Conservation (phyloP, 2,888 invertebrate species). For the Blastobasis lacticolella region DNA sequence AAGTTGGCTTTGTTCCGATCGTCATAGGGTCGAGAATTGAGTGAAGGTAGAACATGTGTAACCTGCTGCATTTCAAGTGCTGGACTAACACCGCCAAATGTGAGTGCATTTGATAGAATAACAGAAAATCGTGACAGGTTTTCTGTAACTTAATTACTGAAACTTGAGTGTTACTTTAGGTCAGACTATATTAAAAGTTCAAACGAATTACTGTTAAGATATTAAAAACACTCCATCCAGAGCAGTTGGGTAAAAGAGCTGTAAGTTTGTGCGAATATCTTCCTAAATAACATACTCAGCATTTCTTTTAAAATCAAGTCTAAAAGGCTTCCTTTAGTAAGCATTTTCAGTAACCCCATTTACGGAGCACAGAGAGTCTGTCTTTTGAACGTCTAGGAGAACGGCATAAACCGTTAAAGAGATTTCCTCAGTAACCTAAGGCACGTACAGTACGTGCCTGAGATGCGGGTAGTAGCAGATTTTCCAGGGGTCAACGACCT, state of each 20-base stretch:
- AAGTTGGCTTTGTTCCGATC: conserved; percentile 9
- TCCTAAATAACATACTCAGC: too few relatives aligned
- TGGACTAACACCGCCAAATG: conserved; percentile 56
- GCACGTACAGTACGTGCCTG: conserved; percentile 23
- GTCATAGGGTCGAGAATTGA: conserved; percentile 17
- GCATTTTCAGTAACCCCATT: too few relatives aligned
- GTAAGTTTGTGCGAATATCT: too few relatives aligned
- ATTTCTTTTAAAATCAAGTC: too few relatives aligned
- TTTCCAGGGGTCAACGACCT: conserved; percentile 11
- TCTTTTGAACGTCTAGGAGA: not conserved
- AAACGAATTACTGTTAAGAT: too few relatives aligned
- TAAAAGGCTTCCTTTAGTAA: too few relatives aligned
- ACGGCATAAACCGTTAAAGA: conserved; percentile 12
- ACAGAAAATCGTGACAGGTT: conserved; percentile 17
- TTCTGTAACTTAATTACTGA: not conserved
- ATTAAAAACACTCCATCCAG: too few relatives aligned
- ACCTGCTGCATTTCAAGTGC: conserved; percentile 52
- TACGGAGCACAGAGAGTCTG: not conserved
- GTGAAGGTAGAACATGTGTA: conserved; percentile 18
- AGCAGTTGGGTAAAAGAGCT: too few relatives aligned
- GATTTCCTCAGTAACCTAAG: conserved; percentile 18
- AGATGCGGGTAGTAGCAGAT: conserved; percentile 18
- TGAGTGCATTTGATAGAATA: conserved; percentile 57
- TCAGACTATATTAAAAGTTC: too few relatives aligned
- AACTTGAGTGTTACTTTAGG: too few relatives aligned